Conservation (phyloP, 92 coral and sea anemone species). For the Muricea muricata region DNA sequence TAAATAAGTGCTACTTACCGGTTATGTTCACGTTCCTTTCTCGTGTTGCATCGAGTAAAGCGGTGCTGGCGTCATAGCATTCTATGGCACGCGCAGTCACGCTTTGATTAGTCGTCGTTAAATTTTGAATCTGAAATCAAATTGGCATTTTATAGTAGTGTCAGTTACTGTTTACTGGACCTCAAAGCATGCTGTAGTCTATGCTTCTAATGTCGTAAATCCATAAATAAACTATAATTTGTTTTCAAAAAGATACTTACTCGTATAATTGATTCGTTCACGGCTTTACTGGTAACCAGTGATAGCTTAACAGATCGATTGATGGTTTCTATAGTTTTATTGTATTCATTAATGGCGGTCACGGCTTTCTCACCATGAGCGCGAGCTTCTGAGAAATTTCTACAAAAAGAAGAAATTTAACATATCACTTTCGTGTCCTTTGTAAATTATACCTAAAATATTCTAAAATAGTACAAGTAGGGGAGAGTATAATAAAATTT, state of each 20-base stretch:
- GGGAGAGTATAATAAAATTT: too few species aligned
- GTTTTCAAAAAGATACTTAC: slow-evolving; percentile 81
- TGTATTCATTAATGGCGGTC: slow-evolving; percentile 76
- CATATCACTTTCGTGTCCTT: too few species aligned
- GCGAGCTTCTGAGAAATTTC: slow-evolving; percentile 71
- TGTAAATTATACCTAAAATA: too few species aligned
- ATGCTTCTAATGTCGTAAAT: too few species aligned
- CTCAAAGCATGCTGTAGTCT: too few species aligned
- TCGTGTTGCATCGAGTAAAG: slow-evolving; percentile 63
- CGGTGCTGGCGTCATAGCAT: slow-evolving; percentile 52
- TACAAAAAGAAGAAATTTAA: slow-evolving; percentile 38
- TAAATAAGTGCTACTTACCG: too few species aligned
- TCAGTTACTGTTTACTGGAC: not conserved
- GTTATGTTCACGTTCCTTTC: slow-evolving; percentile 67
- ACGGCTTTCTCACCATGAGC: slow-evolving; percentile 88
- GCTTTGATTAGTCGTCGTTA: slow-evolving; percentile 56
- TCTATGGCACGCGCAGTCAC: slow-evolving; percentile 64
- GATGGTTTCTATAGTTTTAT: slow-evolving; percentile 75
- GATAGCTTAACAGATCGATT: slow-evolving; percentile 78
- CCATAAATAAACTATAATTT: too few species aligned
- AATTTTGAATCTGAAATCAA: slow-evolving; percentile 69
- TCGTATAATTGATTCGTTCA: slow-evolving; percentile 72
- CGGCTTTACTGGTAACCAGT: slow-evolving; percentile 69
- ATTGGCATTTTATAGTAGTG: not conserved
- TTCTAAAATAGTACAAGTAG: too few species aligned